Conservation (phyloP, 1,140 invertebrate genomes). For the Stratiolaelaps scimitus region DNA sequence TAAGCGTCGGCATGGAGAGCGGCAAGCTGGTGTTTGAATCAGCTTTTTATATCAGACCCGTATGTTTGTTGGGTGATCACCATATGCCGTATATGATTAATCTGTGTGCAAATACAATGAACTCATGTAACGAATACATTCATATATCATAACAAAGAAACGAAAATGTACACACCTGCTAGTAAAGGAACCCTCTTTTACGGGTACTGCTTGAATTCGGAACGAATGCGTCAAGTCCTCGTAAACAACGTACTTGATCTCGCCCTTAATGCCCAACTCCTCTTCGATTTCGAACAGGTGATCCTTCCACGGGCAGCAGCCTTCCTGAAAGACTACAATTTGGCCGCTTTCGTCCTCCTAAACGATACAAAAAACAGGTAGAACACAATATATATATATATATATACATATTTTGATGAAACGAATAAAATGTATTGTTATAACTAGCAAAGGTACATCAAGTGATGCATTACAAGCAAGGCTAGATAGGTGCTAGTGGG, state of each 20-base stretch:
- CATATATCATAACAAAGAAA: too few relatives aligned
- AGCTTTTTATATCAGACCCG: too few relatives aligned
- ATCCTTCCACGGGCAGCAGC: conserved; percentile 69
- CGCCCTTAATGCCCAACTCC: conserved; percentile 50
- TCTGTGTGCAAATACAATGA: too few relatives aligned
- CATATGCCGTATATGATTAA: too few relatives aligned
- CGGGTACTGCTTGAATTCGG: conserved; percentile 67
- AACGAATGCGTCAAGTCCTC: conserved; percentile 51
- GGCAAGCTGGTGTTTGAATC: too few relatives aligned
- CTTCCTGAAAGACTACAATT: conserved; percentile 55
- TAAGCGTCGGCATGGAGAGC: too few relatives aligned
- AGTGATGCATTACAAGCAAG: too few relatives aligned
- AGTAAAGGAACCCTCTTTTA: conserved; percentile 57
- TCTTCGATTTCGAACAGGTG: conserved; percentile 71
- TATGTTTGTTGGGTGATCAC: too few relatives aligned
- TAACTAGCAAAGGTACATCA: background rate
- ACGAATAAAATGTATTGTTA: conserved; percentile 23
- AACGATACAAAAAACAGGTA: conserved; percentile 36
- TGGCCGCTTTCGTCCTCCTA: conserved; percentile 54
- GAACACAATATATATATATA: too few relatives aligned
- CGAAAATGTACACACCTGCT: conserved; percentile 49
- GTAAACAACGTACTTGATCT: conserved; percentile 67
- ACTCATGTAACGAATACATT: too few relatives aligned
- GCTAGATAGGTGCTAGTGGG: too few relatives aligned
- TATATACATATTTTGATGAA: conserved; percentile 18